Conservation (phyloP, 2,113 vertebrate species). For the Hippocampus zosterae region DNA sequence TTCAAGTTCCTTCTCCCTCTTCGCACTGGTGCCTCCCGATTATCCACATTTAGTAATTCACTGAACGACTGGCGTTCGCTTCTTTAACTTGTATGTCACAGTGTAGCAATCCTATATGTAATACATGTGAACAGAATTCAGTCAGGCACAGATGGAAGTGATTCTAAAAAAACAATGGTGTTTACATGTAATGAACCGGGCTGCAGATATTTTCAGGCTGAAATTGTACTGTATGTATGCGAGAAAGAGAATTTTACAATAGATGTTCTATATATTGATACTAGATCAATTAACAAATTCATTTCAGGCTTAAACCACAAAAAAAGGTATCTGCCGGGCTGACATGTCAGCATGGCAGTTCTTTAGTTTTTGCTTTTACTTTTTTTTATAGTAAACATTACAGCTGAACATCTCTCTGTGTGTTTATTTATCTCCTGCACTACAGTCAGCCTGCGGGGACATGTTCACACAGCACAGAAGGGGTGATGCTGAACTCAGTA, state of each 20-base stretch:
- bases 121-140: conserved; percentile 9
- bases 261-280: background rate
- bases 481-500: background rate
- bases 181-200: background rate
- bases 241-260: conserved; percentile 15
- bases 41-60: background rate
- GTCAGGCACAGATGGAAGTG: background rate
- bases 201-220: background rate
- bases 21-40: background rate
- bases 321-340: conserved; percentile 31
- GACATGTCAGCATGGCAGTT: conserved; percentile 4
- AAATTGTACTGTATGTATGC: background rate
- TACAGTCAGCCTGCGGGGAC: background rate
- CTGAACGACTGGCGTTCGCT: background rate
- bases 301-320: conserved; percentile 30
- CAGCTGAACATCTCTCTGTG: conserved; percentile 45
- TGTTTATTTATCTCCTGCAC: conserved; percentile 38
- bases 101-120: conserved; percentile 16
- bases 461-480: background rate
- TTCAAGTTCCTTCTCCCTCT: conserved; percentile 18
- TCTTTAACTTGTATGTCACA: conserved; percentile 6
- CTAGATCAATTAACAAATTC: background rate
- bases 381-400: conserved; percentile 70
- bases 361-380: conserved; percentile 52
- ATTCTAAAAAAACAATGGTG: background rate